Evolutionary conservation across 2,888 invertebrate genomes (phyloP).

Genomic region (Trichogramma dendrolimi): DNA sequence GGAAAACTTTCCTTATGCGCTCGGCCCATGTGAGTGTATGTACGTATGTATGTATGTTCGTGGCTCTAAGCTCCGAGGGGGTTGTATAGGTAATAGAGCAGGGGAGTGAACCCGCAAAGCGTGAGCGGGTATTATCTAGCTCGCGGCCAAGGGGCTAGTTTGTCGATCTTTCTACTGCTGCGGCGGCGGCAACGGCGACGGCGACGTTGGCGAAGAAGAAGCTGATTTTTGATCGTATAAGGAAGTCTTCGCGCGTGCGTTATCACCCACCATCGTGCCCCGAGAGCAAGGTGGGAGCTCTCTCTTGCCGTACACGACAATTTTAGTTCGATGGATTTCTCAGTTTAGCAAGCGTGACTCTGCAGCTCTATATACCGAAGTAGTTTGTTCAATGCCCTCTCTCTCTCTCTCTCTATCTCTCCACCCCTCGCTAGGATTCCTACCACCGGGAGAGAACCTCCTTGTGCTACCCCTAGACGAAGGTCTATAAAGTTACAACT

Average conservation of each 20-base stretch:
- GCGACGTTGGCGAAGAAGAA: no score
- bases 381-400: conserved; percentile 48
- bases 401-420: conserved; percentile 17
- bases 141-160: no score
- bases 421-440: conserved; percentile 30
- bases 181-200: no score
- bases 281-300: no score
- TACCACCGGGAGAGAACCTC: conserved; percentile 22
- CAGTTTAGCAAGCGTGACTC: conserved; percentile 50
- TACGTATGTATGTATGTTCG: no score
- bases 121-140: no score
- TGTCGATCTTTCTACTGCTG: no score
- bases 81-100: no score
- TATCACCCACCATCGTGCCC: conserved; percentile 2
- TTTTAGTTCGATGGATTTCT: conserved; percentile 51
- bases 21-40: no score
- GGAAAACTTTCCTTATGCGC: no score
- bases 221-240: neutral
- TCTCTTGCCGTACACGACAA: conserved; percentile 43
- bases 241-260: conserved; percentile 21
- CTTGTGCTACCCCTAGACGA: conserved; percentile 1
- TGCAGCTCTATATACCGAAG: conserved; percentile 46
- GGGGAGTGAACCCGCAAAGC: no score
- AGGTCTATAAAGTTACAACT: neutral
- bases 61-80: no score